Percentiles rank a stretch among this genome's conserved stretches.
These are phyloP conservation scores for Phyllotreta striolata DNA, from an alignment of 2,888 invertebrate species.

Conservation along the genomic window DNA sequence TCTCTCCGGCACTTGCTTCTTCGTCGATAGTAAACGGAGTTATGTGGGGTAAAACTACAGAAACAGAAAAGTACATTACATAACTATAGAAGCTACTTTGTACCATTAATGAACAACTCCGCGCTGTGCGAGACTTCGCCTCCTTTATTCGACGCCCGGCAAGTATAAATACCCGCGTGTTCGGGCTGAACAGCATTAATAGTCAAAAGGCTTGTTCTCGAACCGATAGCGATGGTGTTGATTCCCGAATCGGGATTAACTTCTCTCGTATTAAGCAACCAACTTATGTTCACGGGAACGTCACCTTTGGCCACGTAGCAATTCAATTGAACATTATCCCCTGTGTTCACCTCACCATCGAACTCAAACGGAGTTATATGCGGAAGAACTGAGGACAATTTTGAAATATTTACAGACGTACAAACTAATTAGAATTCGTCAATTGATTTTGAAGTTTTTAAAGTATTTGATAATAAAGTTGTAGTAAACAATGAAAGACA, in stretches of 20 bases:
- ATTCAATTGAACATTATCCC: slow-evolving; percentile 72
- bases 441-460: not conserved
- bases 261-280: slow-evolving; percentile 74
- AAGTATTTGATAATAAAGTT: no score
- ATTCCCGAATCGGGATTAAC: slow-evolving; percentile 44
- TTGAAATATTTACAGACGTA: not conserved
- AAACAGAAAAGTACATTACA: slow-evolving; percentile 28
- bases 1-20: slow-evolving; percentile 70
- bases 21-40: slow-evolving; percentile 74
- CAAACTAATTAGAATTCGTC: not conserved
- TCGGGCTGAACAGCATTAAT: slow-evolving; percentile 70
- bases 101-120: slow-evolving; percentile 75
- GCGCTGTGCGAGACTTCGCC: slow-evolving; percentile 71
- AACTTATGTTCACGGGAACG: slow-evolving; percentile 74
- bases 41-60: slow-evolving; percentile 69
- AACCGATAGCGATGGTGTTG: slow-evolving; percentile 58
- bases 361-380: slow-evolving; percentile 68
- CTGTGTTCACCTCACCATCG: slow-evolving; percentile 70
- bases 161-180: slow-evolving; percentile 77
- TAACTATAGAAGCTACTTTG: slow-evolving; percentile 4
- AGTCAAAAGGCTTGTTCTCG: slow-evolving; percentile 70
- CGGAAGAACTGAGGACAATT: slow-evolving; percentile 58
- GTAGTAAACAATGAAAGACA: not conserved
- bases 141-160: slow-evolving; percentile 72
- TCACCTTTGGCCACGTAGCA: slow-evolving; percentile 80